Conservation (phyloP, 2,113 vertebrate species). For the Pachyramphus minor region DNA sequence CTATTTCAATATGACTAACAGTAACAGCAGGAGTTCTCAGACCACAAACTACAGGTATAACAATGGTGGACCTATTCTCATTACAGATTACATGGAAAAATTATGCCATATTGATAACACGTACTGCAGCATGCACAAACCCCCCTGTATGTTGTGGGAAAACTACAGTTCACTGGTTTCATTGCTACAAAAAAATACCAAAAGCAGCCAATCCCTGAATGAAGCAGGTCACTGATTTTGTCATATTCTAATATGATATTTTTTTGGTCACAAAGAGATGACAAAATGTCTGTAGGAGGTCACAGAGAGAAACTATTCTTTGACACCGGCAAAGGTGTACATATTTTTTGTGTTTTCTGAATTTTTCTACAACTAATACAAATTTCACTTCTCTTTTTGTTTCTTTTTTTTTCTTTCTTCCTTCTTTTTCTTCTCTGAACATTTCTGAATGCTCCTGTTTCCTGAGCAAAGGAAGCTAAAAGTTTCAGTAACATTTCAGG, state of each 20-base stretch:
- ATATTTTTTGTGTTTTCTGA: background rate
- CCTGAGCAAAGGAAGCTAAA: background rate
- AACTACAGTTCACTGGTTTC: background rate
- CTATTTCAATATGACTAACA: background rate
- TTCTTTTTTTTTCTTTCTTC: fast-evolving
- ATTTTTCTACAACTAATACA: background rate
- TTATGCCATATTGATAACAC: background rate
- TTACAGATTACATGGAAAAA: background rate
- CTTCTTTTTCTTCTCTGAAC: background rate
- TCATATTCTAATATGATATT: background rate
- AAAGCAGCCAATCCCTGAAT: background rate
- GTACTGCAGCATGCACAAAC: background rate
- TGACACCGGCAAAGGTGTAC: background rate
- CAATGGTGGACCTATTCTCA: background rate
- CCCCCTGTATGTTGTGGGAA: background rate
- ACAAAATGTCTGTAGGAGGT: background rate
- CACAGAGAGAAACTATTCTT: background rate
- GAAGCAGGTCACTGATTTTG: background rate
- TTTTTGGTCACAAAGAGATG: background rate
- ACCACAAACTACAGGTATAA: background rate
- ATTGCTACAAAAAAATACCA: background rate
- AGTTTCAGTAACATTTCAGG: conserved; percentile 21
- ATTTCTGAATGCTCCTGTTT: background rate
- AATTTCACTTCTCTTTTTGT: fast-evolving
- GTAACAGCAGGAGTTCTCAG: background rate